Evolutionary conservation across 2,113 vertebrate genomes (phyloP).

Genomic region (Hippocampus comes): DNA sequence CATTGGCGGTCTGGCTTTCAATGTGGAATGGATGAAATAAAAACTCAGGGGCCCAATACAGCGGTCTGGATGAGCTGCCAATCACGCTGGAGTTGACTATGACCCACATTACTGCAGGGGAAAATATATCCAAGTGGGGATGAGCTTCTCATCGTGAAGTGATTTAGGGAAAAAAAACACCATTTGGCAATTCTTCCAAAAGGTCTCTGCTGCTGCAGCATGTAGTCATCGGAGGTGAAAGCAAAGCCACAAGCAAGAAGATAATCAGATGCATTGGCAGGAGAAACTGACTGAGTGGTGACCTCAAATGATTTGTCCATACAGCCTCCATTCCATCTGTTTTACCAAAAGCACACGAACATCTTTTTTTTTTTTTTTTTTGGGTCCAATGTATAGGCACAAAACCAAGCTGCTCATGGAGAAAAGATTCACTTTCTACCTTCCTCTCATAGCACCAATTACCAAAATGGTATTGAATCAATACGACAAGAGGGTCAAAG

Average conservation of each 20-base stretch:
- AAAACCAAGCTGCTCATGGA: slow-evolving; percentile 38
- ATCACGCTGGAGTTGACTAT: slow-evolving; percentile 25
- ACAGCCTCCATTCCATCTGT: slow-evolving; percentile 46
- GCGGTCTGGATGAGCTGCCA: slow-evolving; percentile 14
- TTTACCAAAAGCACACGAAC: slow-evolving; percentile 19
- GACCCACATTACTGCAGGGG: slow-evolving; percentile 50
- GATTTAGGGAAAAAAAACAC: slow-evolving; percentile 22
- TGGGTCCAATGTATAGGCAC: slow-evolving; percentile 25
- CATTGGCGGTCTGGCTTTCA: background rate
- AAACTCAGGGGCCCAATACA: background rate
- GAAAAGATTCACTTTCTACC: slow-evolving; percentile 28
- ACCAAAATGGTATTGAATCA: slow-evolving; percentile 39
- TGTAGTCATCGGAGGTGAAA: slow-evolving; percentile 17
- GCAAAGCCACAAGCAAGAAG: slow-evolving; percentile 21
- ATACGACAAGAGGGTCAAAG: slow-evolving; percentile 46
- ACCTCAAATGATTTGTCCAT: slow-evolving; percentile 44
- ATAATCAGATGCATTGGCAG: slow-evolving; percentile 45
- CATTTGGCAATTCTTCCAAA: background rate
- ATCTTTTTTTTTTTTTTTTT: background rate
- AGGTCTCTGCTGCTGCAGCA: slow-evolving; percentile 10
- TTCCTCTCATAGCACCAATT: slow-evolving; percentile 44
- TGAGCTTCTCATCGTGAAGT: slow-evolving; percentile 44
- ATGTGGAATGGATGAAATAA: background rate
- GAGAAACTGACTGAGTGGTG: slow-evolving; percentile 8
- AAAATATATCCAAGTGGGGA: slow-evolving; percentile 53